These are phyloP conservation scores for Machimus atricapillus DNA, from an alignment of 2,888 invertebrate species.

Conservation along the genomic window DNA sequence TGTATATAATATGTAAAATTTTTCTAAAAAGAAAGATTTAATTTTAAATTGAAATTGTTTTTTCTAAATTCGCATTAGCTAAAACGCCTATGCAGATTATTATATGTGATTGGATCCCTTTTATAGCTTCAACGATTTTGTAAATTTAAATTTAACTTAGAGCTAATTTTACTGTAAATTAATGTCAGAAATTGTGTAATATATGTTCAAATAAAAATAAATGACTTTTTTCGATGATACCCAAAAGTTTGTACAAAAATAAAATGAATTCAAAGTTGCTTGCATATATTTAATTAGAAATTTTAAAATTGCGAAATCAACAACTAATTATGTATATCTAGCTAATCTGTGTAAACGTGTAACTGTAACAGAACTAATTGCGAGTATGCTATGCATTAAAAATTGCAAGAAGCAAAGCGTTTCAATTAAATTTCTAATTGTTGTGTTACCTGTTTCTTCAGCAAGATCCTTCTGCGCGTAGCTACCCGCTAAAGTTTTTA, in stretches of 20 bases:
- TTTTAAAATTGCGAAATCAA: not conserved
- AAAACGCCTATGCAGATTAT: too few relatives aligned
- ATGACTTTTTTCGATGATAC: not conserved
- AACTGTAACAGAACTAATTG: not conserved
- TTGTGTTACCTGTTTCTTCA: conserved; percentile 50
- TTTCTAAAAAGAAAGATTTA: too few relatives aligned
- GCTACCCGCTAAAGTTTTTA: conserved; percentile 58
- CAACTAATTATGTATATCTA: not conserved
- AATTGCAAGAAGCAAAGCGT: not conserved
- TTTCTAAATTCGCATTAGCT: too few relatives aligned
- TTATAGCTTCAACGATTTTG: too few relatives aligned
- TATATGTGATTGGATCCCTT: too few relatives aligned
- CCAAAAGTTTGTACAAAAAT: not conserved
- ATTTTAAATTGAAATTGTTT: too few relatives aligned
- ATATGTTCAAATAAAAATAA: not conserved
- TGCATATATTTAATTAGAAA: not conserved
- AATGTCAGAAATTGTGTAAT: not conserved
- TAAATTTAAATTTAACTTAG: too few relatives aligned
- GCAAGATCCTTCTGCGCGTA: conserved; percentile 49
- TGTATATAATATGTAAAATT: too few relatives aligned
- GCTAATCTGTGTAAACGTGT: not conserved
- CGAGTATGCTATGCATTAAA: not conserved
- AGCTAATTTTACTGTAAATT: not conserved
- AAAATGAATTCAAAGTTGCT: not conserved
- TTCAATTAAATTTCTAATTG: not conserved